phyloP scores from a whole-genome alignment of 2,888 invertebrate species.

The Erynnis tages region DNA sequence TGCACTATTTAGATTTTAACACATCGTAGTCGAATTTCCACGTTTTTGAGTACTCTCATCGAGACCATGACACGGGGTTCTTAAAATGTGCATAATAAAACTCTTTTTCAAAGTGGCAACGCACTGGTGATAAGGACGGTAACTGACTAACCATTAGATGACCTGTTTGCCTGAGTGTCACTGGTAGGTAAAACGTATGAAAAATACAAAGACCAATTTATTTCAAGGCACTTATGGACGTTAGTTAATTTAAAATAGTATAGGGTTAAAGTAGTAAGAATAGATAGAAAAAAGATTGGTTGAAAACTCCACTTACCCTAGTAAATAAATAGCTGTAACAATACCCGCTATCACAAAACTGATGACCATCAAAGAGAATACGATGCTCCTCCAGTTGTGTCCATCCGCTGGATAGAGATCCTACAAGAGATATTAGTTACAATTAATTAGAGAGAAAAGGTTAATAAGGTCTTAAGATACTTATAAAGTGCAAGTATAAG shows the following conservation, averaged over 20 bases:
- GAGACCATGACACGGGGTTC: no score
- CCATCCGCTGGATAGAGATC: slow-evolving; percentile 91
- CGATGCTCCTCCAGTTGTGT: slow-evolving; percentile 94
- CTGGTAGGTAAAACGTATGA: no score
- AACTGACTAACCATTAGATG: no score
- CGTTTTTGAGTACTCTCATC: no score
- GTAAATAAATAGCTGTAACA: slow-evolving; percentile 92
- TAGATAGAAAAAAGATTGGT: neutral
- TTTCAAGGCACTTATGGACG: no score
- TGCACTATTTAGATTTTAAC: no score
- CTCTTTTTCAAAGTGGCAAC: no score
- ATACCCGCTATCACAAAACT: slow-evolving; percentile 93
- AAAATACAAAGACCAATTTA: slow-evolving; percentile 15
- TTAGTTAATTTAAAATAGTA: neutral
- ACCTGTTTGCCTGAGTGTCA: no score
- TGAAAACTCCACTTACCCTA: slow-evolving; percentile 83
- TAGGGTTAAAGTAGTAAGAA: neutral
- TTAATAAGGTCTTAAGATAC: neutral
- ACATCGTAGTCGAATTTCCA: no score
- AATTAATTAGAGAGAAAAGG: neutral
- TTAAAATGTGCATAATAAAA: no score
- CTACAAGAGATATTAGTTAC: slow-evolving; percentile 63
- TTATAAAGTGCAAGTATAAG: no score
- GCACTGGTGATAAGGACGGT: no score
- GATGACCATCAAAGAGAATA: slow-evolving; percentile 93